Evolutionary conservation across 2,113 vertebrate genomes (phyloP).

Genomic region (Dipodomys merriami): DNA sequence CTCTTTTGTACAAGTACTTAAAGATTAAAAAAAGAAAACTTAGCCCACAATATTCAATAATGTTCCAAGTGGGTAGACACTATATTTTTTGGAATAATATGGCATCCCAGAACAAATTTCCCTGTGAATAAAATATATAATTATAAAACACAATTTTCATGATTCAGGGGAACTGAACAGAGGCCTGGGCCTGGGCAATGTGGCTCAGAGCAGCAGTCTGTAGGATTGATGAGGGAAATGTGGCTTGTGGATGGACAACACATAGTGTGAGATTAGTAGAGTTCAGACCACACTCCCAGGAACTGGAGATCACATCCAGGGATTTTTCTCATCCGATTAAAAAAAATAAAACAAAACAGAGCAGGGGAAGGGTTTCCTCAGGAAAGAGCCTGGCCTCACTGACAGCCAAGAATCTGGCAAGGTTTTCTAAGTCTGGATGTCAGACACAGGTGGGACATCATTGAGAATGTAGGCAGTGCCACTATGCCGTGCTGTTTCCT

Average conservation of each 20-base stretch:
- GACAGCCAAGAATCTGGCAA: background rate
- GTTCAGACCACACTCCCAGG: background rate
- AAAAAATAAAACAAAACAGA: background rate
- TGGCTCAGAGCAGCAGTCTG: background rate
- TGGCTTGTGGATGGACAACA: background rate
- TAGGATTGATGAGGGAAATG: background rate
- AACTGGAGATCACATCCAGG: background rate
- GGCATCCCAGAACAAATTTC: background rate
- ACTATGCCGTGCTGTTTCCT: background rate
- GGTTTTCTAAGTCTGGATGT: background rate
- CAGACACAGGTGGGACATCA: accelerated
- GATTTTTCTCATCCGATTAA: background rate
- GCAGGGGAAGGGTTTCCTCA: background rate
- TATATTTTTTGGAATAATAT: background rate
- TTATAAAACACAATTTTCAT: too few species aligned
- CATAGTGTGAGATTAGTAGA: background rate
- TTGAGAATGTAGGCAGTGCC: too few species aligned
- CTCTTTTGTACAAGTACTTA: too few species aligned
- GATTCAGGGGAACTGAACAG: background rate
- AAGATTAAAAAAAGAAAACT: background rate
- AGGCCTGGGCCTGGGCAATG: background rate
- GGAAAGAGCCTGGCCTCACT: background rate
- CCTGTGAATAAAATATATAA: background rate
- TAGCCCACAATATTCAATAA: background rate
- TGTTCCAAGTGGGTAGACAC: background rate